Evolutionary conservation across 1,140 invertebrate species (phyloP), one percentile per base, ranked within the genome.

Genomic region (Halictus rubicundus): DNA sequence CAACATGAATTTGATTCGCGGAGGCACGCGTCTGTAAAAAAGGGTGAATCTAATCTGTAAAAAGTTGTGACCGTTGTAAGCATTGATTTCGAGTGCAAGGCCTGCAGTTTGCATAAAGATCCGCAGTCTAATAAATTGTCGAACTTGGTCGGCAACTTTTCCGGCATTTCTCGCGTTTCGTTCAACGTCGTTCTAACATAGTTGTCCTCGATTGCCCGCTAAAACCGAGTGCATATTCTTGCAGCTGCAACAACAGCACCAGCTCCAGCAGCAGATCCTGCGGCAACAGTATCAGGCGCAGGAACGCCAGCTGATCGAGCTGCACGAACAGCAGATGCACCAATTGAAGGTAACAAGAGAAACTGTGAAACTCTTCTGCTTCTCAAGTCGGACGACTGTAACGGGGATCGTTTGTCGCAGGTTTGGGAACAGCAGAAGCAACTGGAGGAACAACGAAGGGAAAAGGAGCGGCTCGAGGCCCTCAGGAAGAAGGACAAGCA

Each of bases 401-500:
- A 16, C 6, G 1, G 1, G 16, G 5, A 52, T 52, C 49, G 49
- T 14, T n/a, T 52, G 1, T 82, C 57, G 25, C 94, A 98, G 95
- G 94, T 97, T 88, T 96, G 97, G 95, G 96, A 98, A 89, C 96
- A 97, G 88, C 96, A 96, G 92, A 96, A 96, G 88, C 95, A 95
- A 77, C 92, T 97, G 88, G 95, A 95, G 83, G 95, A 95, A 88
- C 92, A 96, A 89, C 92, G 95, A 77, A 93, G 95, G 86, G 96
- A 98, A 89, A 95, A 97, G 69, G 96, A 97, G 89, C 94, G 96
- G 81, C 93, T 97, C 75, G 96, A 98, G 87, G 95, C 96, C 25
- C 93, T 98, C 68, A 96, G 97, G 84, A 98, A 98, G 92, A 98
- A 98, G 92, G 97, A 97, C 88, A 97, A 97, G 90, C 96, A 98